These are phyloP conservation scores for Phenganax subtilis DNA, from an alignment of 92 coral and sea anemone species.

Conservation along the genomic window DNA sequence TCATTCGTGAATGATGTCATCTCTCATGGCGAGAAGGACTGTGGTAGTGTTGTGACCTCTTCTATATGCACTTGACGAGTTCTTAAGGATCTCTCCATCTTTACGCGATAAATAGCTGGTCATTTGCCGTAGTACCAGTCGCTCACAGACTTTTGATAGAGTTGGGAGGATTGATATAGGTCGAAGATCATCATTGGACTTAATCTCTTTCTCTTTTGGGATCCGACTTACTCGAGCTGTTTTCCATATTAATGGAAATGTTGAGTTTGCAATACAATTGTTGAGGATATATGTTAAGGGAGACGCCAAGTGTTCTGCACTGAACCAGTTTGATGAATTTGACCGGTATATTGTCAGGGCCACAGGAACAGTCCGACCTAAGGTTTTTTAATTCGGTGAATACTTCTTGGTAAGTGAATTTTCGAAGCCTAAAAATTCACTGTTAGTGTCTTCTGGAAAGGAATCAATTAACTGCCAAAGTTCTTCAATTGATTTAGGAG, in stretches of 20 bases:
- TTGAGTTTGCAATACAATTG: conserved; percentile 16
- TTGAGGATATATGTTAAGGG: conserved; percentile 44
- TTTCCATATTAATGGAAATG: conserved; percentile 39
- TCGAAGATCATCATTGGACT: conserved; percentile 25
- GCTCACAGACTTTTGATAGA: conserved; percentile 26
- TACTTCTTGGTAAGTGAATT: conserved; percentile 9
- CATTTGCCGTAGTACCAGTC: conserved; percentile 28
- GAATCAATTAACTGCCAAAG: neutral
- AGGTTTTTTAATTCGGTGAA: conserved; percentile 26
- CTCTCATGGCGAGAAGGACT: conserved; percentile 24
- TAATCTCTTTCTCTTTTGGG: conserved; percentile 29
- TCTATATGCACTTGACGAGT: neutral
- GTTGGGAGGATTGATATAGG: conserved; percentile 31
- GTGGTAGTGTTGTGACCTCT: conserved; percentile 20
- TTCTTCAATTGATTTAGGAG: conserved; percentile 14
- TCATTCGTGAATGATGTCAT: conserved; percentile 22
- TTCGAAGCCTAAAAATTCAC: neutral
- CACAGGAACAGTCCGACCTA: conserved; percentile 26
- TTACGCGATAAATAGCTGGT: neutral
- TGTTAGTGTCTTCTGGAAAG: neutral
- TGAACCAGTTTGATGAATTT: conserved; percentile 42
- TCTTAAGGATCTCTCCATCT: neutral
- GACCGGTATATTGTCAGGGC: conserved; percentile 35
- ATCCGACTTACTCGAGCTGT: conserved; percentile 39
- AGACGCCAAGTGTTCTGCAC: conserved; percentile 41